Evolutionary conservation across 2,113 vertebrate genomes (phyloP).

Genomic region (Sitta europaea): DNA sequence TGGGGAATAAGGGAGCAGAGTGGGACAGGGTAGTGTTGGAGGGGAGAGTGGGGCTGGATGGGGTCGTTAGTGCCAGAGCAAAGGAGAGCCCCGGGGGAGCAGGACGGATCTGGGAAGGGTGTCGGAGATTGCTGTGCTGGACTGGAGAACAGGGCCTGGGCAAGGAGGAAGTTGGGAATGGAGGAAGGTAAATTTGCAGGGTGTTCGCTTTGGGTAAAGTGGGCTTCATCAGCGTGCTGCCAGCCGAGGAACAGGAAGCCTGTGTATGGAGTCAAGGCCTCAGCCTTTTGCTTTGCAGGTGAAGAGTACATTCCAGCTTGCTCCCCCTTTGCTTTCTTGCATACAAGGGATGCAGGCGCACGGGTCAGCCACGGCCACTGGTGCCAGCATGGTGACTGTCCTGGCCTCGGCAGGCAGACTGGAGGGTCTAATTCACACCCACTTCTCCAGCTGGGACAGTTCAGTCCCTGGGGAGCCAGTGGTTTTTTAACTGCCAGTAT

Average conservation of each 20-base stretch:
- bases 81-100: background rate
- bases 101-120: background rate
- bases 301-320: background rate
- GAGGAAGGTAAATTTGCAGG: background rate
- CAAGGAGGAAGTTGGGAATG: background rate
- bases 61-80: background rate
- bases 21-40: background rate
- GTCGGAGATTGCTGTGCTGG: fast-evolving
- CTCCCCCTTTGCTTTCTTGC: background rate
- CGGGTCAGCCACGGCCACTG: fast-evolving
- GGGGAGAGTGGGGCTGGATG: background rate
- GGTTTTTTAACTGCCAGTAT: background rate
- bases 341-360: background rate
- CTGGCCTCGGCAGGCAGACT: fast-evolving
- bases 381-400: background rate
- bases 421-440: background rate
- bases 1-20: background rate
- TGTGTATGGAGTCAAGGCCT: background rate
- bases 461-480: background rate
- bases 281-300: background rate
- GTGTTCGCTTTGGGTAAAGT: background rate
- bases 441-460: background rate
- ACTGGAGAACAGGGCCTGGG: background rate
- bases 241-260: background rate
- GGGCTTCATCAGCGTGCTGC: background rate